Evolutionary conservation across 2,113 vertebrate genomes (phyloP), one percentile per base, ranked within the genome.

Genomic region (Notechis scutatus): DNA sequence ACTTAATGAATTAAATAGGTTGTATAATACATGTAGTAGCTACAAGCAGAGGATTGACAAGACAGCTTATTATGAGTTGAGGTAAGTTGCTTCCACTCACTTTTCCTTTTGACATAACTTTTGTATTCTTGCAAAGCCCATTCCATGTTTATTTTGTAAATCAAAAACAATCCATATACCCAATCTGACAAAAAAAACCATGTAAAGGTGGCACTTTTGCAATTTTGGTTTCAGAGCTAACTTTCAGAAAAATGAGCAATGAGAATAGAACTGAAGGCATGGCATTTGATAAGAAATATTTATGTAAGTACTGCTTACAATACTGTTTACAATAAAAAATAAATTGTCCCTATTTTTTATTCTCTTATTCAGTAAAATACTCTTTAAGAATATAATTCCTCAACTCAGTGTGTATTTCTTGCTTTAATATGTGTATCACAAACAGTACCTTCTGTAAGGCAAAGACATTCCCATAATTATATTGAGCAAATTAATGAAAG

Each of bases 401-500:
- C 24, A 61, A 21, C 42, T 21, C 21, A 54, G 5, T 42, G 18
- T 14, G 15, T 34, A 21, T n/a, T 42, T 92, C n/a, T 87, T 90
- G 26, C 45, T 61, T 20, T 56, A 55, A 64, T 81, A 39, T 14
- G 42, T 3, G 10, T 21, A 57, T 93, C 85, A 12, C n/a, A 3
- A 91, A 74, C 9, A 8, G 26, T 85, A 85, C 29, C 90, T 39
- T 64, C 29, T 34, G 47, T n/a, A 91, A 11, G 1, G 69, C 1
- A 10, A 23, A 95, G 86, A 85, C 92, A 91, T 89, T n/a, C 81
- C 88, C 6, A 0, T 90, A 92, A 95, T 93, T 93, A 96, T 56
- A 56, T 20, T 74, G 81, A 90, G 86, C 91, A 1, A 90, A 95
- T 95, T 94, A 88, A 74, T 57, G 93, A 94, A 96, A 95, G 94